Conservation (phyloP, 1,140 invertebrate species). For the Cardiocondyla obscurior region DNA sequence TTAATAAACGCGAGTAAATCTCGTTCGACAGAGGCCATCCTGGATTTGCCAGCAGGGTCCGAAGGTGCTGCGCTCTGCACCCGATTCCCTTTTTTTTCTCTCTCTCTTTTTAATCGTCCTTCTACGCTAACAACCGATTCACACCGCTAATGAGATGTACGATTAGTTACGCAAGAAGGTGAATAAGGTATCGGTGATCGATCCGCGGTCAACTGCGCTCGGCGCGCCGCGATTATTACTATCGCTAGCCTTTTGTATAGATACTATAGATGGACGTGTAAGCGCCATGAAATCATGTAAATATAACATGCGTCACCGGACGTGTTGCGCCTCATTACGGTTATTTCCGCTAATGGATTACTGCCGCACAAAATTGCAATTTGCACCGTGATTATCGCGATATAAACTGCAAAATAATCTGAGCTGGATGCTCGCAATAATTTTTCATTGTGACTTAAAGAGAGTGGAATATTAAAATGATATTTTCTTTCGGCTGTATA, state of each 20-base stretch:
- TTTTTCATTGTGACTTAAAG: neutral
- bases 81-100: neutral
- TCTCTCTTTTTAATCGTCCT: slow-evolving; percentile 1
- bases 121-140: slow-evolving; percentile 35
- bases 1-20: slow-evolving; percentile 73
- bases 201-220: neutral
- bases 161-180: slow-evolving; percentile 4
- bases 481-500: neutral
- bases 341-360: slow-evolving; percentile 26
- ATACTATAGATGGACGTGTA: neutral
- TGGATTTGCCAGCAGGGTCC: slow-evolving; percentile 49
- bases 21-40: slow-evolving; percentile 61
- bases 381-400: neutral
- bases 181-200: slow-evolving; percentile 8
- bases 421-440: neutral
- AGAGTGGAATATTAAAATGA: too few species aligned
- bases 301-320: neutral
- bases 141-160: slow-evolving; percentile 57
- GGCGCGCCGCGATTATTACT: neutral
- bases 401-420: slow-evolving; percentile 4
- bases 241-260: neutral
- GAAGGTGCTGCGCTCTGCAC: neutral
- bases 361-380: neutral
- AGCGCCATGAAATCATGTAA: slow-evolving; percentile 7
- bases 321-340: slow-evolving; percentile 10